These are phyloP conservation scores for Osmoderma eremita DNA, from an alignment of 2,888 invertebrate species.

Conservation along the genomic window DNA sequence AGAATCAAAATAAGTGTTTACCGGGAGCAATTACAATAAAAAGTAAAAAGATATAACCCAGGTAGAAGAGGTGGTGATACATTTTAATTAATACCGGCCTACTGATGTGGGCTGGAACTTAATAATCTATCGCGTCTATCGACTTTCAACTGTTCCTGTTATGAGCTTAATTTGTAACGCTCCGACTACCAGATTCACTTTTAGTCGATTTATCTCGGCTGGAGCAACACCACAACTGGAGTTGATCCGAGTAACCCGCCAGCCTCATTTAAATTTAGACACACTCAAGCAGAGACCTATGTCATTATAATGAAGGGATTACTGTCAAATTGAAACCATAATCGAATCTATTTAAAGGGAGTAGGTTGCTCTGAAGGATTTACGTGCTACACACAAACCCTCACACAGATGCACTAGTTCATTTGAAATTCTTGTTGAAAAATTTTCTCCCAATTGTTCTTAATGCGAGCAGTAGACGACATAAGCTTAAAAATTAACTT, in stretches of 20 bases:
- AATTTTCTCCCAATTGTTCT: too few relatives aligned
- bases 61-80: constrained; percentile 12
- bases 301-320: constrained; percentile 11
- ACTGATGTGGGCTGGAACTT: constrained; percentile 3
- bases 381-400: too few relatives aligned
- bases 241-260: constrained; percentile 10
- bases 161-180: constrained; percentile 35
- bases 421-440: too few relatives aligned
- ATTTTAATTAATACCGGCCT: constrained; percentile 22
- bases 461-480: too few relatives aligned
- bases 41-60: too few relatives aligned
- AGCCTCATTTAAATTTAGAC: constrained; percentile 10
- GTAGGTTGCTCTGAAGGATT: too few relatives aligned
- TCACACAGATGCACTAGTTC: too few relatives aligned
- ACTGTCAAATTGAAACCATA: constrained; percentile 3
- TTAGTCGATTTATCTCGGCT: constrained; percentile 19
- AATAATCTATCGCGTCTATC: constrained; percentile 18
- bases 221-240: neutral
- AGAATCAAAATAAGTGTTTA: too few relatives aligned
- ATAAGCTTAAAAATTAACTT: too few relatives aligned
- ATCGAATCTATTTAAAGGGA: neutral
- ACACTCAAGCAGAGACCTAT: neutral
- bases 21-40: too few relatives aligned
- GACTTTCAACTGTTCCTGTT: constrained; percentile 32
- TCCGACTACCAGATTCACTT: constrained; percentile 24